These are phyloP conservation scores for Isichthys henryi DNA, from an alignment of 2,113 vertebrate genomes.

Conservation along the genomic window DNA sequence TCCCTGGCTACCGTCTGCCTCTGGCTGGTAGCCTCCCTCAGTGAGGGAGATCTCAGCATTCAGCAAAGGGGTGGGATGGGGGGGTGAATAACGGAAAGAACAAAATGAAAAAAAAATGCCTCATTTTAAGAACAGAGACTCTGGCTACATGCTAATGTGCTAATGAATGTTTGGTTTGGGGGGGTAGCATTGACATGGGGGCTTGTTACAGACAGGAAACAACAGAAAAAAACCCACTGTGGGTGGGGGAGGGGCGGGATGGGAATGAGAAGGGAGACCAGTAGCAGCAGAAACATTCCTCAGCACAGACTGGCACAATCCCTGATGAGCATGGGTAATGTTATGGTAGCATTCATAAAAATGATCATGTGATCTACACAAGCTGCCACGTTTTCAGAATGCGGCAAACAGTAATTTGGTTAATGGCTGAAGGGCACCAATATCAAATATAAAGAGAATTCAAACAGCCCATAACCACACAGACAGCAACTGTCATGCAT, in stretches of 20 bases:
- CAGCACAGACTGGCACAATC: not conserved
- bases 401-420: not conserved
- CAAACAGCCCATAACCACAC: not conserved
- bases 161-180: slow-evolving; percentile 56
- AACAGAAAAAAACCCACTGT: not conserved
- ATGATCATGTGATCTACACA: not conserved
- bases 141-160: slow-evolving; percentile 42
- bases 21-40: slow-evolving; percentile 55
- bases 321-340: not conserved
- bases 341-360: not conserved
- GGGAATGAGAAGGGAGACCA: slow-evolving; percentile 35
- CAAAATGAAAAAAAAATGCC: slow-evolving; percentile 26
- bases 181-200: slow-evolving; percentile 33
- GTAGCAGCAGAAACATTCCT: not conserved
- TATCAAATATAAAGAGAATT: not conserved
- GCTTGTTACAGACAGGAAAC: slow-evolving; percentile 54
- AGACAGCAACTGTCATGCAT: not conserved
- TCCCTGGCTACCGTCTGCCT: slow-evolving; percentile 36
- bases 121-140: slow-evolving; percentile 25
- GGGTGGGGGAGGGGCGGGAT: slow-evolving; percentile 16
- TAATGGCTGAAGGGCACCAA: not conserved
- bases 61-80: slow-evolving; percentile 23
- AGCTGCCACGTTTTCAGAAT: not conserved
- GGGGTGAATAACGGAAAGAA: not conserved
- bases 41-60: slow-evolving; percentile 29